Evolutionary conservation across 37 sponge, comb jelly and placozoan species (phyloP).

Genomic region (Spongilla lacustris): DNA sequence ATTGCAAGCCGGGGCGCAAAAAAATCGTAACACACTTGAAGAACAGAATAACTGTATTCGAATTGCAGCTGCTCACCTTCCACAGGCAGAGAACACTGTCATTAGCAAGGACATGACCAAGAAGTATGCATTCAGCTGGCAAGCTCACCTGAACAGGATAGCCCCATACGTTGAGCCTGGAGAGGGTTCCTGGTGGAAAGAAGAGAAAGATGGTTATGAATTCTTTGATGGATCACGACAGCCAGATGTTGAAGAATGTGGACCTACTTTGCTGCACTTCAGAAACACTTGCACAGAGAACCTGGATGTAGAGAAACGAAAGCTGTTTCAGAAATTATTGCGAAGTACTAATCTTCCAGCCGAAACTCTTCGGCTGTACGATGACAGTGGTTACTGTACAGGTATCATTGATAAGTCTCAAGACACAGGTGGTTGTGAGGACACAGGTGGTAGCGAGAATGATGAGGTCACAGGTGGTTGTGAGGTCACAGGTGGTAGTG

Average conservation of each 20-base stretch:
- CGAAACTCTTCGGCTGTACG: background rate
- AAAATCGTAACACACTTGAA: background rate
- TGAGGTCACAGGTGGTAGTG: too few species aligned
- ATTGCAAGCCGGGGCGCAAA: conserved; percentile 6
- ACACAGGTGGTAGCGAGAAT: too few species aligned
- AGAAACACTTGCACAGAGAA: background rate
- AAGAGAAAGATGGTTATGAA: background rate
- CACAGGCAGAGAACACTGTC: background rate
- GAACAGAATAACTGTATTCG: background rate
- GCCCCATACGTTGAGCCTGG: background rate
- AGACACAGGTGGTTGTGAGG: too few species aligned
- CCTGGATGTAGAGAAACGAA: background rate
- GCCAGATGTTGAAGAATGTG: background rate
- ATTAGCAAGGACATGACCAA: background rate
- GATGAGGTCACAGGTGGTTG: too few species aligned
- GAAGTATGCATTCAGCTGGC: background rate
- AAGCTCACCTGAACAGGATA: background rate
- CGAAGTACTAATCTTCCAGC: background rate
- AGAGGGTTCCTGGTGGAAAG: background rate
- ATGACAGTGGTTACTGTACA: background rate
- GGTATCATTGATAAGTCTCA: background rate
- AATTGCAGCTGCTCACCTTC: background rate
- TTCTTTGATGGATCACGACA: background rate
- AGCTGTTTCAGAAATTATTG: background rate
- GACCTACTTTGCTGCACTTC: background rate